Evolutionary conservation across 30 jellyfish, hydroid and myxozoan species (phyloP).

Genomic region (Aurelia coerulea): DNA sequence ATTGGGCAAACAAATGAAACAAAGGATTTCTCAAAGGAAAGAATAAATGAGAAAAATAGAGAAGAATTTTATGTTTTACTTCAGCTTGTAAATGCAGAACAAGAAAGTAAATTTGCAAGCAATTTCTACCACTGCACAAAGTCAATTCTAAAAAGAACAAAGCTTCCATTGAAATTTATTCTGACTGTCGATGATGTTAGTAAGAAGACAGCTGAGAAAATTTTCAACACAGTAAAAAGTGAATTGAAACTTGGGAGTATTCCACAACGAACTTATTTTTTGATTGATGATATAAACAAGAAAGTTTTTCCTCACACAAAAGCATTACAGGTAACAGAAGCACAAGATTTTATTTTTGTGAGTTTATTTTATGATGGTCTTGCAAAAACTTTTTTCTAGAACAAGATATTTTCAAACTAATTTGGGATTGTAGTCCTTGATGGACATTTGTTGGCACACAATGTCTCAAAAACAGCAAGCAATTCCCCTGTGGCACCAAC

Average conservation of each 20-base stretch:
- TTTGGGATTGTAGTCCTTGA: no score
- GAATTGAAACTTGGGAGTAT: constrained; percentile 14
- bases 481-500: no score
- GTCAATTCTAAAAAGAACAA: constrained; percentile 56
- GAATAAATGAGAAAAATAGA: not conserved
- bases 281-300: constrained; percentile 37
- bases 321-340: constrained; percentile 42
- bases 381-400: no score
- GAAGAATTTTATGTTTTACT: constrained; percentile 42
- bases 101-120: constrained; percentile 59
- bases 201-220: constrained; percentile 55
- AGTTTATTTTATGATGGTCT: not conserved
- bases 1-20: not conserved
- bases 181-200: constrained; percentile 61
- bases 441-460: no score
- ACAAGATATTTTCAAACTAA: not conserved
- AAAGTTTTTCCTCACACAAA: constrained; percentile 44
- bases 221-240: constrained; percentile 8
- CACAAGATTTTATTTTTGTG: not conserved
- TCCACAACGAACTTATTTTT: constrained; percentile 36
- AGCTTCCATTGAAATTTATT: constrained; percentile 17
- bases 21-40: not conserved
- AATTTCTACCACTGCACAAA: constrained; percentile 45
- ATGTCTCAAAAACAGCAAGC: no score
- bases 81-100: constrained; percentile 76